Conservation (phyloP, 92 coral and sea anemone genomes). For the Nematostella vectensis region DNA sequence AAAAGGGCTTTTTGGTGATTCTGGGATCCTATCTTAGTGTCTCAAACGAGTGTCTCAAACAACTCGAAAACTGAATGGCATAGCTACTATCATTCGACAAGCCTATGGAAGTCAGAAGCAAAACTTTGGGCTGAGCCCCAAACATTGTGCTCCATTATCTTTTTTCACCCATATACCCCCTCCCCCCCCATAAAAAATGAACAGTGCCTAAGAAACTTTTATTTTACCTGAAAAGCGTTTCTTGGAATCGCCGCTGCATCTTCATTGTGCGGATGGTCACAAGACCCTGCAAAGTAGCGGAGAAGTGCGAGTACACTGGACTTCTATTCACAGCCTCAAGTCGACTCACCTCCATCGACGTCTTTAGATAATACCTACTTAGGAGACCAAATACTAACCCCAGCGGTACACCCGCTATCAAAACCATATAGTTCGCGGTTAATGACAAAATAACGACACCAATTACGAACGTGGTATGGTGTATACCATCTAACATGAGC, state of each 20-base stretch:
- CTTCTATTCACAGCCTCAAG: conserved; percentile 38
- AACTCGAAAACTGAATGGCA: no score
- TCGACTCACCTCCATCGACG: conserved; percentile 50
- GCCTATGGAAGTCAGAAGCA: no score
- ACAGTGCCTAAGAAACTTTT: no score
- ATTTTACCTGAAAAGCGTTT: neutral
- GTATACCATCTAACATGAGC: neutral
- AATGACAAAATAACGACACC: conserved; percentile 24
- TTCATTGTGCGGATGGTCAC: conserved; percentile 11
- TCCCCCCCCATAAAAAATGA: no score
- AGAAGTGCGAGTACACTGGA: conserved; percentile 39
- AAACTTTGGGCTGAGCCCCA: no score
- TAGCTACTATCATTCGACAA: no score
- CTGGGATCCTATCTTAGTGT: no score
- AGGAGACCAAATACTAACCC: conserved; percentile 6
- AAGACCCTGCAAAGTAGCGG: conserved; percentile 33
- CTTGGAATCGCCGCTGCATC: neutral
- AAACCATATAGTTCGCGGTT: conserved; percentile 30
- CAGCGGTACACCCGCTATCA: conserved; percentile 32
- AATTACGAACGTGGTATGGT: conserved; percentile 1
- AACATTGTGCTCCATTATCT: no score
- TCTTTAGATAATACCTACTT: conserved; percentile 34
- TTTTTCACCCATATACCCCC: no score
- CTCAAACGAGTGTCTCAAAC: no score
- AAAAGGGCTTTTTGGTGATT: no score